Base-by-base conservation (phyloP, 37 sponge, comb jelly and placozoan species). In the Cladorhizidae sp. region DNA sequence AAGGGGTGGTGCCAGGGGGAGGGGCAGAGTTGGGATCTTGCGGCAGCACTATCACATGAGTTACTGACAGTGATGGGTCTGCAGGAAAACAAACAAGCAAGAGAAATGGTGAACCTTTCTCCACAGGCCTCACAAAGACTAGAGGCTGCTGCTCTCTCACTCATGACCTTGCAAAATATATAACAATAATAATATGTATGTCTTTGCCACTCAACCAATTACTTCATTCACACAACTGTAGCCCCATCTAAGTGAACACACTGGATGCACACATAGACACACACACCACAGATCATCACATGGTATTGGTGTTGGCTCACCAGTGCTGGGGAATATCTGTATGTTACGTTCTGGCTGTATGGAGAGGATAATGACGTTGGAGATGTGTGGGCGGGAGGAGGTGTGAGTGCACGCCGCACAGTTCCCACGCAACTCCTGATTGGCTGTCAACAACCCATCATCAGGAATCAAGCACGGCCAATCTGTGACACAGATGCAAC, bases 261-360 rank as follows among this genome's bases (percentile, higher is more conserved):
- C n/a, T n/a, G n/a, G n/a, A n/a, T n/a, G n/a, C n/a, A n/a, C n/a
- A n/a, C n/a, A n/a, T n/a, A n/a, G n/a, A n/a, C n/a, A n/a, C n/a
- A n/a, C n/a, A n/a, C n/a, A n/a, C n/a, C n/a, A n/a, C n/a, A n/a
- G n/a, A n/a, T n/a, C n/a, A n/a, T n/a, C n/a, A n/a, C n/a, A n/a
- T n/a, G n/a, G n/a, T n/a, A n/a, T n/a, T n/a, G n/a, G n/a, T n/a
- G n/a, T n/a, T 41, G 25, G 68, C 78, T 57, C 23, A 91, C 91
- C 91, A 55, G 36, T 64, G 32, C 36, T 75, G 35, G 85, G 81
- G n/a, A 87, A 79, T 6, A 92, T 67, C 32, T 87, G 84, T 33
- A 92, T 82, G 40, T 83, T 92, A 8, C 73, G 74, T 45, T 92
- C 92, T 3, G 85, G 92, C 42, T 92, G 92, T 3, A 92, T 71